phyloP scores from a whole-genome alignment of 2,113 vertebrate genomes.

The Terrapene triunguis region DNA sequence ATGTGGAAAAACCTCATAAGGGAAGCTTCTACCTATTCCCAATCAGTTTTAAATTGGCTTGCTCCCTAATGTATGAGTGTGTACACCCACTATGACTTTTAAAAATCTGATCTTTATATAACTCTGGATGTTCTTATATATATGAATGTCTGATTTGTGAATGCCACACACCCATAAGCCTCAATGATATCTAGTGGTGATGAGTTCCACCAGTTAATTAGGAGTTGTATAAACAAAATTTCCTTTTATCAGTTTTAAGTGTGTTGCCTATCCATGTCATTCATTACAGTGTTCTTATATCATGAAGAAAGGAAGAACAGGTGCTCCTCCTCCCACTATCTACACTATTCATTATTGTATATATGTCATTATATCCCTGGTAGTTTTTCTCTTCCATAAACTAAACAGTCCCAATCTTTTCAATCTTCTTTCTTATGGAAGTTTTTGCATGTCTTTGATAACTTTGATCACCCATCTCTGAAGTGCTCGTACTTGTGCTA shows the following conservation, averaged over 20 bases:
- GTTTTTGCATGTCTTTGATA: constrained; percentile 52
- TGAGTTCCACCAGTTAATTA: not conserved
- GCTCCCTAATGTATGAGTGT: not conserved
- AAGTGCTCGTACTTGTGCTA: not conserved
- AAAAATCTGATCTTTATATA: not conserved
- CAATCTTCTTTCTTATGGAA: constrained; percentile 12
- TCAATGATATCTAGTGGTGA: not conserved
- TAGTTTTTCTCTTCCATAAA: not conserved
- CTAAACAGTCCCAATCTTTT: not conserved
- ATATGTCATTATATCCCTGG: not conserved
- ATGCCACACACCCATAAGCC: not conserved
- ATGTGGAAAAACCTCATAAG: not conserved
- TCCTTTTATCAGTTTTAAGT: not conserved
- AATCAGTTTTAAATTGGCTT: not conserved
- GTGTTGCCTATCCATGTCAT: not conserved
- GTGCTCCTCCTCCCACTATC: not conserved
- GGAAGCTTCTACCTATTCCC: not conserved
- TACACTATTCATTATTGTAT: not conserved
- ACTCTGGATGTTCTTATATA: not conserved
- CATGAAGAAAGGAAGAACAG: not conserved
- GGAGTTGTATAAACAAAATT: not conserved
- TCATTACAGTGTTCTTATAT: not conserved
- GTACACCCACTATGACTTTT: not conserved
- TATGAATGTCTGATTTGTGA: not conserved
- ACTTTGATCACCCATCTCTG: not conserved